A percentile compares a stretch with the other conserved stretches of the same genome.
These are phyloP conservation scores for Nasonovia ribisnigri DNA, from an alignment of 2,888 invertebrate genomes.

Conservation along the genomic window DNA sequence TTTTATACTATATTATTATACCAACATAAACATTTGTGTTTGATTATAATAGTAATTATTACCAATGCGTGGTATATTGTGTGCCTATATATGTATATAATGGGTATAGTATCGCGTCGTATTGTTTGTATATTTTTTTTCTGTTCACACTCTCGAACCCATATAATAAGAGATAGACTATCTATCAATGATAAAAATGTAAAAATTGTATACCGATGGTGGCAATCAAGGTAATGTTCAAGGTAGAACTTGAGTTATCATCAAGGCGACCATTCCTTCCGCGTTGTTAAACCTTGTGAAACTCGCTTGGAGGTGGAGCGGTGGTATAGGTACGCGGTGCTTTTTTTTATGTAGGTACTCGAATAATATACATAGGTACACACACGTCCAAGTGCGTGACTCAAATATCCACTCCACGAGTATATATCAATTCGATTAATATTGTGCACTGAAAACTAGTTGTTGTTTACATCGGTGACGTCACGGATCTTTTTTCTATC, in stretches of 20 bases:
- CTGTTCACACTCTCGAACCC: constrained; percentile 35
- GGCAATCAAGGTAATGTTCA: constrained; percentile 64
- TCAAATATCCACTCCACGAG: constrained; percentile 44
- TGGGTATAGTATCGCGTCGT: background rate
- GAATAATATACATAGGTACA: constrained; percentile 15
- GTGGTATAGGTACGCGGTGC: constrained; percentile 30
- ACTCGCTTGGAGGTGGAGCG: constrained; percentile 60
- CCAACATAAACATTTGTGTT: background rate
- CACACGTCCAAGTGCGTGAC: constrained; percentile 49
- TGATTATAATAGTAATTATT: constrained; percentile 2
- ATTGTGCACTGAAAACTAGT: constrained; percentile 39
- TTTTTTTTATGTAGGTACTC: constrained; percentile 37
- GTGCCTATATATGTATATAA: background rate
- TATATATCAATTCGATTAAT: constrained; percentile 31
- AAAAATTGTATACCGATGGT: constrained; percentile 50
- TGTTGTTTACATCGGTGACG: constrained; percentile 48
- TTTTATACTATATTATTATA: background rate
- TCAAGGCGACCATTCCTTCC: constrained; percentile 65
- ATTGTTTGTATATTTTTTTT: constrained; percentile 38
- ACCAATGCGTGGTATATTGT: background rate
- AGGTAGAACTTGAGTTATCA: constrained; percentile 61
- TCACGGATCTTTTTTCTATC: constrained; percentile 29
- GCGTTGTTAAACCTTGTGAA: constrained; percentile 65
- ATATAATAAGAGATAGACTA: constrained; percentile 42
- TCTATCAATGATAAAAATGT: constrained; percentile 59